A percentile compares a stretch with the other conserved stretches of the same genome.
These are phyloP conservation scores for Embiotoca jacksoni DNA, from an alignment of 2,113 vertebrate genomes.

Conservation along the genomic window DNA sequence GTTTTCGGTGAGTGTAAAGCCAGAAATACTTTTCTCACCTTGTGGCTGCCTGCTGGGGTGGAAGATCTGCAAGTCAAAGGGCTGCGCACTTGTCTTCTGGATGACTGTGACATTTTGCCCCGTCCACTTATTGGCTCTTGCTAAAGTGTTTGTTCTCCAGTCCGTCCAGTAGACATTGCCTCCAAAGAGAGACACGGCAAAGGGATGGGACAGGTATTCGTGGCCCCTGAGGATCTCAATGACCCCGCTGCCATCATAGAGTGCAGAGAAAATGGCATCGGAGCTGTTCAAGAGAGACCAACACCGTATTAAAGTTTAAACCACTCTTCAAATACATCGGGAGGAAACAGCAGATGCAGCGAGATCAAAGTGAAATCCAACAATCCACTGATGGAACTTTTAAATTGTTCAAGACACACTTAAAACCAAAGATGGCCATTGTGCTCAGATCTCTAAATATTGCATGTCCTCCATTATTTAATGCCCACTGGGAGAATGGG, in stretches of 20 bases:
- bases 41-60: conserved; percentile 98
- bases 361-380: conserved; percentile 47
- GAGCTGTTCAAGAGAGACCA: conserved; percentile 85
- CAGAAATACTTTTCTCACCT: conserved; percentile 81
- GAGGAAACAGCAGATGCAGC: conserved; percentile 7
- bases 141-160: conserved; percentile 98
- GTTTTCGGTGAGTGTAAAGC: neutral
- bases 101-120: conserved; percentile 97
- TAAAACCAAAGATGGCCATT: conserved; percentile 41
- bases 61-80: conserved; percentile 98
- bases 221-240: conserved; percentile 97
- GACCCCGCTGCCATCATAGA: conserved; percentile 94
- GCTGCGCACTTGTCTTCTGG: conserved; percentile 98
- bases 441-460: conserved; percentile 45
- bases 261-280: conserved; percentile 97
- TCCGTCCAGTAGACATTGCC: conserved; percentile 99
- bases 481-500: conserved; percentile 19
- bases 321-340: conserved; percentile 21
- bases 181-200: conserved; percentile 96
- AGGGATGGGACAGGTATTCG: conserved; percentile 98
- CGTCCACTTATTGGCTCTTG: conserved; percentile 98
- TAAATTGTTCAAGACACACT: conserved; percentile 60
- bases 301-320: conserved; percentile 56
- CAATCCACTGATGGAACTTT: conserved; percentile 38
- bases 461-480: conserved; percentile 61